phyloP scores from a whole-genome alignment of 2,888 invertebrate genomes.

The Thymelicus sylvestris region DNA sequence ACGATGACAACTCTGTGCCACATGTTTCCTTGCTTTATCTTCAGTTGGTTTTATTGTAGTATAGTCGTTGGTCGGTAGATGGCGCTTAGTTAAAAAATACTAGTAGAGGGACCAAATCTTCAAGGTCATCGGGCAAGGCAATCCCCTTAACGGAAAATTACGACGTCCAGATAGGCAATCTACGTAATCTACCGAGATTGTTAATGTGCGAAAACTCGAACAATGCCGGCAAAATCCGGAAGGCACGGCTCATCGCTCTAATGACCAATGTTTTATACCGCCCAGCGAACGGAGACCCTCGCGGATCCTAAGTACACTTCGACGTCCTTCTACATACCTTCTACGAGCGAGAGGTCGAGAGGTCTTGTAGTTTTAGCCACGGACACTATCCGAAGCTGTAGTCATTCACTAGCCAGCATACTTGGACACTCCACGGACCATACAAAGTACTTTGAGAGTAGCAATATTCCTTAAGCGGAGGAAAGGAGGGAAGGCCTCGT shows the following conservation, averaged over 20 bases:
- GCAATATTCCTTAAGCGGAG: constrained; percentile 12
- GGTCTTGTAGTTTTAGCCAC: constrained; percentile 19
- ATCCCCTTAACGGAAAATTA: constrained; percentile 26
- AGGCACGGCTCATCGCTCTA: constrained; percentile 74
- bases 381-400: constrained; percentile 10
- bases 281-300: constrained; percentile 45
- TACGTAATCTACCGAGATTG: constrained; percentile 41
- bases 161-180: constrained; percentile 41
- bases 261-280: constrained; percentile 56
- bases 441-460: constrained; percentile 34
- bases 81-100: no score
- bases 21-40: no score
- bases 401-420: constrained; percentile 15
- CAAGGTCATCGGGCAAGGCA: no score
- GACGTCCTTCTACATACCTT: constrained; percentile 3
- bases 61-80: no score
- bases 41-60: no score
- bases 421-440: constrained; percentile 14
- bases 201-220: constrained; percentile 72
- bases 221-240: constrained; percentile 70
- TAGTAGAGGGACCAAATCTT: no score
- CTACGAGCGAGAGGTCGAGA: constrained; percentile 12
- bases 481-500: constrained; percentile 8
- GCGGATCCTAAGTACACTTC: neutral
- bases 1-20: no score